Evolutionary conservation across 2,113 vertebrate genomes (phyloP), one percentile per base, ranked within the genome.

Genomic region (Trochalopteron elliotii): DNA sequence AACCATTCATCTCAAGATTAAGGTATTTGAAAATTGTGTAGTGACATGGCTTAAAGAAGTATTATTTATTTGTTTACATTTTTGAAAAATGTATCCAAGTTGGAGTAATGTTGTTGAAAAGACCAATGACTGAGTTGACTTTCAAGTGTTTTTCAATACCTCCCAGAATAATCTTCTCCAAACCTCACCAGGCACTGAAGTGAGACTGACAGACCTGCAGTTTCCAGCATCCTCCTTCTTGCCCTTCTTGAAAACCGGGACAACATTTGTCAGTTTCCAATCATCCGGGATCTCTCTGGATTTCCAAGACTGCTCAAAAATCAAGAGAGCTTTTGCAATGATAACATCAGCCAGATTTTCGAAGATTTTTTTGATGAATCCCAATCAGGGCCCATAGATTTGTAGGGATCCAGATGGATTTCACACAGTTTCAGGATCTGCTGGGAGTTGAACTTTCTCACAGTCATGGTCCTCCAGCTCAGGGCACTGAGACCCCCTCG

Each of bases 11-110:
- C 25, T 80, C 52, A 90, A 83, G 50, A 61, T 67, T 65, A 80
- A 86, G 21, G 3, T 45, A 45, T 31, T 59, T 86, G 42, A 77
- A 92, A 94, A 55, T 31, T 52, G 7, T 2, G 18, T 80, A 74
- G 14, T 67, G 60, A 50, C 33, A 69, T 33, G 45, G 35, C 53
- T 79, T 82, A 72, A 92, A 18, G 9, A 74, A 27, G 3, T 25
- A 70, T 74, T 67, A 31, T 89, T 60, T 91, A 39, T 77, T 89
- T 91, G 18, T 67, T 87, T 83, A 50, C 11, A 50, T 81, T 83
- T 67, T 16, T 61, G n/a, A n/a, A 60, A 74, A 80, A 20, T 7
- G 2, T 53, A 4, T 65, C 21, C 44, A 18, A 44, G 6, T 35
- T 35, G 9, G 11, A 61, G 11, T 53, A 77, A 42, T 63, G 12